Evolutionary conservation across 2,797 vertebrate species (phyloP).

Genomic region (Aythya fuligula): DNA sequence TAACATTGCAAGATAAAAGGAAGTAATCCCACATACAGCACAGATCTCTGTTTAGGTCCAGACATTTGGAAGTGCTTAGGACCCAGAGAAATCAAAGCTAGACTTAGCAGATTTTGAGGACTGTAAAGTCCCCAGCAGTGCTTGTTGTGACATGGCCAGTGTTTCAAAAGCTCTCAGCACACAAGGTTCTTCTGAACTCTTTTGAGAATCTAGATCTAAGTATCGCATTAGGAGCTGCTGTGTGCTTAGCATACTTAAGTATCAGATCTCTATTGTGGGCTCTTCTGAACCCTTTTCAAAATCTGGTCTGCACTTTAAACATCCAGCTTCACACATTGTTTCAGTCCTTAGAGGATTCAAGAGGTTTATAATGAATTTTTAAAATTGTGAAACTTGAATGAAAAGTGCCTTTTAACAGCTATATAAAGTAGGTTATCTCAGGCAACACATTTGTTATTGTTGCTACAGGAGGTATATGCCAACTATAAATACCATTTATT

Average conservation of each 20-base stretch:
- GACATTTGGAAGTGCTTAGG: background rate
- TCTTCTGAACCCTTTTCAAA: constrained; percentile 35
- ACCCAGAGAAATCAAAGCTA: constrained; percentile 45
- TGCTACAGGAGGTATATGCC: constrained; percentile 69
- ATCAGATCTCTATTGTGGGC: background rate
- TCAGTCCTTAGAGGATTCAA: constrained; percentile 58
- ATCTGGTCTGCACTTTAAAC: constrained; percentile 25
- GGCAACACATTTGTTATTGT: constrained; percentile 71
- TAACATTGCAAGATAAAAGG: background rate
- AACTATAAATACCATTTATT: constrained; percentile 68
- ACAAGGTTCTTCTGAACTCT: constrained; percentile 43
- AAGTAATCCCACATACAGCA: background rate
- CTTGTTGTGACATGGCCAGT: constrained; percentile 35
- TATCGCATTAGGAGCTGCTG: background rate
- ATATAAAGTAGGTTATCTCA: constrained; percentile 71
- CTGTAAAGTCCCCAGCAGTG: constrained; percentile 12
- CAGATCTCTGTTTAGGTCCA: background rate
- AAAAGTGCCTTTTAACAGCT: constrained; percentile 56
- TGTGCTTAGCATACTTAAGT: constrained; percentile 54
- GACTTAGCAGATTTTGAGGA: constrained; percentile 20
- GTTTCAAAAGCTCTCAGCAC: constrained; percentile 31
- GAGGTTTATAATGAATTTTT: constrained; percentile 68
- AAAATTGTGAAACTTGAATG: constrained; percentile 57
- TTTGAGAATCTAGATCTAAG: constrained; percentile 62
- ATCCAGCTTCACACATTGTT: constrained; percentile 35